A percentile compares a stretch with the other conserved stretches of the same genome.
Conservation (phyloP, 1,140 invertebrate genomes). For the Hormaphis cornu region DNA sequence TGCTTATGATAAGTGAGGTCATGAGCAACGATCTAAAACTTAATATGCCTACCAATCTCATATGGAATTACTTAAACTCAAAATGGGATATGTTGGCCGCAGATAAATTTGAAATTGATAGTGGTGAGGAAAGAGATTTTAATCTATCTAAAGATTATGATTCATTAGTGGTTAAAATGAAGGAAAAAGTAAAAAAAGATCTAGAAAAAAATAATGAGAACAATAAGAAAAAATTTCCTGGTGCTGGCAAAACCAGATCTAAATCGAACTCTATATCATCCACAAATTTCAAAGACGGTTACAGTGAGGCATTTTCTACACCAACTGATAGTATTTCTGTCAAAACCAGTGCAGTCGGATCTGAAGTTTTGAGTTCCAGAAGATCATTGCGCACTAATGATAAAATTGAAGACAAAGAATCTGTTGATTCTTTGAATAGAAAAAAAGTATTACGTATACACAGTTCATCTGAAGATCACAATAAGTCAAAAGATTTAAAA, state of each 20-base stretch:
- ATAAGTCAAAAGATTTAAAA: neutral
- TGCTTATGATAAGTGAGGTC: neutral
- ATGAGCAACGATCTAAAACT: neutral
- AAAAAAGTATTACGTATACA: neutral
- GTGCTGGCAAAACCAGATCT: neutral
- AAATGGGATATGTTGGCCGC: neutral
- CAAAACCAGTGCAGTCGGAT: neutral
- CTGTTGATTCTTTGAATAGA: neutral
- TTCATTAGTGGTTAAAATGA: neutral
- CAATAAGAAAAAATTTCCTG: neutral
- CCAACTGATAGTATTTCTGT: neutral
- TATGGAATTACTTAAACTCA: neutral
- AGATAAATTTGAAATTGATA: neutral
- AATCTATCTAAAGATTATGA: neutral
- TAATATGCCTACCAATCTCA: neutral
- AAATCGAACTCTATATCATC: neutral
- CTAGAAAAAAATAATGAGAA: neutral
- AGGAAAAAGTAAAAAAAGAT: neutral
- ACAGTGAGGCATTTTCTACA: neutral
- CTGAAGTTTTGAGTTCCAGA: neutral
- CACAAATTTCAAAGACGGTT: neutral
- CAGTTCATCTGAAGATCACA: neutral
- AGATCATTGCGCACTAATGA: conserved; percentile 15
- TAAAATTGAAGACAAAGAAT: neutral
- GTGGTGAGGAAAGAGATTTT: neutral